Percentiles rank a stretch among this genome's conserved stretches.
Conservation (phyloP, 1,140 invertebrate species). For the Nasonia longicornis region DNA sequence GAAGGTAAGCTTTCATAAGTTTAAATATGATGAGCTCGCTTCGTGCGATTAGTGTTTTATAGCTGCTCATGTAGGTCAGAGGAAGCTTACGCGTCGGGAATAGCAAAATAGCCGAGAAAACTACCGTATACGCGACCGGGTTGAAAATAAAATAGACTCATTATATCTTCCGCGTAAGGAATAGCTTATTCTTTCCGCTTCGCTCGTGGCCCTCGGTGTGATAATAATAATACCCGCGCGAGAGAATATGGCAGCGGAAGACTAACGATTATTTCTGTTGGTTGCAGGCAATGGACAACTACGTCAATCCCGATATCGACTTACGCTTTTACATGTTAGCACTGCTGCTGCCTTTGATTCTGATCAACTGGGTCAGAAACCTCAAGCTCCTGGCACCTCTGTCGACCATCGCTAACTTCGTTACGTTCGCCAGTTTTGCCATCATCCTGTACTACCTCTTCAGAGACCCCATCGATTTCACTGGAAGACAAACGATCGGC, state of each 20-base stretch:
- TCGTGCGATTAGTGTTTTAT: background rate
- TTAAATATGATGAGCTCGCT: no score
- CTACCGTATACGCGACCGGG: background rate
- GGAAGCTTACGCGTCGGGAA: background rate
- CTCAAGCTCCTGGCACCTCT: constrained; percentile 81
- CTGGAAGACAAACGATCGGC: constrained; percentile 68
- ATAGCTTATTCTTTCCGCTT: background rate
- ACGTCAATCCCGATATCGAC: constrained; percentile 57
- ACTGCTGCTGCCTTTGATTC: constrained; percentile 76
- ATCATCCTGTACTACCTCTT: constrained; percentile 81
- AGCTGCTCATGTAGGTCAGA: constrained; percentile 6
- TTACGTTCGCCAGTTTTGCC: constrained; percentile 75
- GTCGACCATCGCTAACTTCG: constrained; percentile 79
- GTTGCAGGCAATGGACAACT: constrained; percentile 53
- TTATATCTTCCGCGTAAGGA: constrained; percentile 6
- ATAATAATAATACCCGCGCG: background rate
- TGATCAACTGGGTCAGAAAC: constrained; percentile 80
- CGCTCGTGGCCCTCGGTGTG: background rate
- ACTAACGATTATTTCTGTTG: background rate
- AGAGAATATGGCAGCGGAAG: background rate
- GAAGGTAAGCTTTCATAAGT: constrained; percentile 67
- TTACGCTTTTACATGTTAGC: constrained; percentile 75
- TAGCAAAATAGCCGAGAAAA: background rate
- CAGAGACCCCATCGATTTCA: constrained; percentile 67
- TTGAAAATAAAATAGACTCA: background rate